Conservation (phyloP, 2,888 invertebrate species). For the Caenorhabditis sp. region DNA sequence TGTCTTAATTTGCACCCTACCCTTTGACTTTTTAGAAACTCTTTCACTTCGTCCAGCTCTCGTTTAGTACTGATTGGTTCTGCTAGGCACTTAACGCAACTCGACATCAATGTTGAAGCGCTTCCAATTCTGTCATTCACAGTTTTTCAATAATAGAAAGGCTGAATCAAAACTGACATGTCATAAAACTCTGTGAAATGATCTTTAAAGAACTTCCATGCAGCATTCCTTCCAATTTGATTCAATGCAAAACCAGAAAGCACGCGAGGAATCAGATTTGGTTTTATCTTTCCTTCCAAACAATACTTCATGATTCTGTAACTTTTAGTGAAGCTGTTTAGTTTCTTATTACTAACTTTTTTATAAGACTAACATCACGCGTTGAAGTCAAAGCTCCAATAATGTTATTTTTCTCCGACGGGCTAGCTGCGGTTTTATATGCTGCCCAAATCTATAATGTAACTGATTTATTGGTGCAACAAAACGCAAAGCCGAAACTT, state of each 20-base stretch:
- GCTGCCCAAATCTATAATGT: constrained; percentile 41
- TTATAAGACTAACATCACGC: constrained; percentile 42
- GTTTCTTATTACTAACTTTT: not conserved
- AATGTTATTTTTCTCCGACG: constrained; percentile 69
- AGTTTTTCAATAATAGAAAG: too few relatives aligned
- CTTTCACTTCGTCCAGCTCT: constrained; percentile 71
- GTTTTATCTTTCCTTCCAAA: constrained; percentile 69
- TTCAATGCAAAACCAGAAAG: constrained; percentile 58
- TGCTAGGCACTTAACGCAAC: constrained; percentile 67
- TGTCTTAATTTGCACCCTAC: too few relatives aligned
- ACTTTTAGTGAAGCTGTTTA: too few relatives aligned
- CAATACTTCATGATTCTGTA: constrained; percentile 68
- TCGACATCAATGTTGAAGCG: constrained; percentile 66
- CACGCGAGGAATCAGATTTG: constrained; percentile 70
- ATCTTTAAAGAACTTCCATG: constrained; percentile 73
- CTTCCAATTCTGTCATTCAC: constrained; percentile 67
- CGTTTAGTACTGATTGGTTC: constrained; percentile 70
- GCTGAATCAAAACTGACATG: constrained; percentile 46
- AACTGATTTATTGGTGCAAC: not conserved
- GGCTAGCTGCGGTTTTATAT: constrained; percentile 55
- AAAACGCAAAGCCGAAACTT: constrained; percentile 10
- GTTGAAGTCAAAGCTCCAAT: constrained; percentile 71
- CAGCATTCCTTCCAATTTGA: constrained; percentile 61
- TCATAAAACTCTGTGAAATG: constrained; percentile 66
- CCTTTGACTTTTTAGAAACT: constrained; percentile 84